Evolutionary conservation across 2,113 vertebrate genomes (phyloP), one percentile per base, ranked within the genome.

Genomic region (Anas platyrhynchos): DNA sequence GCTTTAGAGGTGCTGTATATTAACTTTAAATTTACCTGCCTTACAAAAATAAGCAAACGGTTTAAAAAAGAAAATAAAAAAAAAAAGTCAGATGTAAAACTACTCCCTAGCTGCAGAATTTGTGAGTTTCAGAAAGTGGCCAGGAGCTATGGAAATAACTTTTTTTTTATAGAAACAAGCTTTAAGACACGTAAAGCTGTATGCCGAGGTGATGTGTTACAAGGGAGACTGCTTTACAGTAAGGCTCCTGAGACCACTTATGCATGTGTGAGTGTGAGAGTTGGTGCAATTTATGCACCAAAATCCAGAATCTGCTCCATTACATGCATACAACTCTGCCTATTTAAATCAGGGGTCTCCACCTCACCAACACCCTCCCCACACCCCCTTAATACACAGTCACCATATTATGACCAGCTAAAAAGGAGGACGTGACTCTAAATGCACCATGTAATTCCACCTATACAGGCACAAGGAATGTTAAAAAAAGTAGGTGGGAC

Each of bases 21-120:
- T 80, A 89, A 80, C 68, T 86, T 93, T 74, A 95, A 88, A 83
- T 86, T 83, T 95, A 89, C 75, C 50, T 89, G 75, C 36, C 46
- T 83, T 83, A 61, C 26, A 91, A 96, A 97, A 95, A 91, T 61
- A 94, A 91, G 55, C 78, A 97, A 95, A 86, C 32, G 59, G 12
- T 83, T 82, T 5, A 50, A 48, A 48, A 6, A 83, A 74, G 85
- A 67, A 29, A 66, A 66, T 31, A 62, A 91, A 74, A 77, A 88
- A 71, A 32, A 66, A 65, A 43, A 62, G 85, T 89, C 82, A 90
- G 32, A 88, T n/a, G 56, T 65, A 78, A 61, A 96, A 95, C n/a
- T 91, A 48, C 43, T 95, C 95, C 83, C 83, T 91, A 71, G 76
- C 12, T 93, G 88, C 56, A 63, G 76, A 93, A 81, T 86, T 65